Evolutionary conservation across 1,140 invertebrate species (phyloP).

Genomic region (Scaptomyza pallida): DNA sequence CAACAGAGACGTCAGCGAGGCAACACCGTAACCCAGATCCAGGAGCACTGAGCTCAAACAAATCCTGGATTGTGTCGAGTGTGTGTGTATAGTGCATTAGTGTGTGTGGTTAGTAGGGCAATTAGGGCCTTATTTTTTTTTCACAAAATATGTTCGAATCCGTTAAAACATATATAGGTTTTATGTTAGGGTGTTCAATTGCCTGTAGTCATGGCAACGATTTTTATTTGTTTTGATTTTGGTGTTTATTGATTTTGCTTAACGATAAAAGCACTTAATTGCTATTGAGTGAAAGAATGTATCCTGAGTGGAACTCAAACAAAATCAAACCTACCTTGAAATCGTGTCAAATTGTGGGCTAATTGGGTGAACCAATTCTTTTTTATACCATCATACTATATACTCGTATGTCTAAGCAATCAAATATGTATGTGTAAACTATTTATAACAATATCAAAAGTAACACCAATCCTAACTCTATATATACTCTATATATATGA

Average conservation of each 20-base stretch:
- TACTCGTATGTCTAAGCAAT: slow-evolving; percentile 32
- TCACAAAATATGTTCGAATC: no score
- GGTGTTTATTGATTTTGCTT: slow-evolving; percentile 59
- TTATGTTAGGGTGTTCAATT: background rate
- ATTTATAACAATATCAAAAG: slow-evolving; percentile 34
- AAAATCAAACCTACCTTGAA: slow-evolving; percentile 14
- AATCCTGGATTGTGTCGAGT: slow-evolving; percentile 10
- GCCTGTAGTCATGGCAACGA: background rate
- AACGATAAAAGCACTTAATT: background rate
- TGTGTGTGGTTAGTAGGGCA: background rate
- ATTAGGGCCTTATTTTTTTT: no score
- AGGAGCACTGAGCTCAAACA: background rate
- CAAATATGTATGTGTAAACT: slow-evolving; percentile 6
- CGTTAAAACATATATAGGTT: no score
- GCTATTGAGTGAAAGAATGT: background rate
- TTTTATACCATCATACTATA: slow-evolving; percentile 24
- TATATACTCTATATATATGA: background rate
- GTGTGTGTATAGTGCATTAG: background rate
- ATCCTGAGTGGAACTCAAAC: slow-evolving; percentile 14
- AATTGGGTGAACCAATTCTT: slow-evolving; percentile 15
- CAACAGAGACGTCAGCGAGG: slow-evolving; percentile 36
- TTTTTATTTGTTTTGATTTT: background rate
- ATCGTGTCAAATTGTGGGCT: slow-evolving; percentile 44
- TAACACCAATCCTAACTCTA: slow-evolving; percentile 25
- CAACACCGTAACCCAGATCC: background rate